Conservation (phyloP, 2,888 invertebrate genomes). For the Rambutsinella grinnellia region DNA sequence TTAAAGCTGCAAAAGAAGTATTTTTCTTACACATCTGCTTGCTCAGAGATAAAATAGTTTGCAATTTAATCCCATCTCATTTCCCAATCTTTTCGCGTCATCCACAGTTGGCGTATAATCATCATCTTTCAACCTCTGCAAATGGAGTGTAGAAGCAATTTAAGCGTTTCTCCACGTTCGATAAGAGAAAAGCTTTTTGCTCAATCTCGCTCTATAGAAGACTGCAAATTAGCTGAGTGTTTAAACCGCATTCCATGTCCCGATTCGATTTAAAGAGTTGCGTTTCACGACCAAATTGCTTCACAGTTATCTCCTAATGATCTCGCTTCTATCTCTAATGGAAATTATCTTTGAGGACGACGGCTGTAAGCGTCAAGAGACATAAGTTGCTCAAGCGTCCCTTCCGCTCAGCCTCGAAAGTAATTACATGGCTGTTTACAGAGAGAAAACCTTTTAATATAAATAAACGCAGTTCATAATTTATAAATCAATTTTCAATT, state of each 20-base stretch:
- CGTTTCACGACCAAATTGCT: neutral
- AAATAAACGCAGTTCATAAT: slow-evolving; percentile 45
- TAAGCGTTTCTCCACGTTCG: too few species aligned
- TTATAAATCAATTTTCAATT: slow-evolving; percentile 54
- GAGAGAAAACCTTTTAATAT: slow-evolving; percentile 34
- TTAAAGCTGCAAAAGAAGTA: too few species aligned
- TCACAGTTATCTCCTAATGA: slow-evolving; percentile 33
- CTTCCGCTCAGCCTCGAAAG: slow-evolving; percentile 12
- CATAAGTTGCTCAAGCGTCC: neutral
- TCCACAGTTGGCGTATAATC: too few species aligned
- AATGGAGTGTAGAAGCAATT: too few species aligned
- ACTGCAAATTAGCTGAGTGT: slow-evolving; percentile 14
- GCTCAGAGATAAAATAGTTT: too few species aligned
- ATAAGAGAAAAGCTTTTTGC: too few species aligned
- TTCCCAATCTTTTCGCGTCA: too few species aligned
- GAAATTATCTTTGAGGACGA: neutral
- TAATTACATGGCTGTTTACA: slow-evolving; percentile 52
- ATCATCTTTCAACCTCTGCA: too few species aligned
- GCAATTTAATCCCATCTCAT: too few species aligned
- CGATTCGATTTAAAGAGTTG: slow-evolving; percentile 2
- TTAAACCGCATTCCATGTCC: slow-evolving; percentile 19
- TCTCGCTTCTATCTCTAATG: neutral
- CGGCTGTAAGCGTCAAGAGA: neutral
- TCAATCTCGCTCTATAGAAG: too few species aligned
- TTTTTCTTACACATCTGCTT: too few species aligned